Base-by-base conservation (phyloP, 30 jellyfish, hydroid and myxozoan genomes). In the Hydra vulgaris region DNA sequence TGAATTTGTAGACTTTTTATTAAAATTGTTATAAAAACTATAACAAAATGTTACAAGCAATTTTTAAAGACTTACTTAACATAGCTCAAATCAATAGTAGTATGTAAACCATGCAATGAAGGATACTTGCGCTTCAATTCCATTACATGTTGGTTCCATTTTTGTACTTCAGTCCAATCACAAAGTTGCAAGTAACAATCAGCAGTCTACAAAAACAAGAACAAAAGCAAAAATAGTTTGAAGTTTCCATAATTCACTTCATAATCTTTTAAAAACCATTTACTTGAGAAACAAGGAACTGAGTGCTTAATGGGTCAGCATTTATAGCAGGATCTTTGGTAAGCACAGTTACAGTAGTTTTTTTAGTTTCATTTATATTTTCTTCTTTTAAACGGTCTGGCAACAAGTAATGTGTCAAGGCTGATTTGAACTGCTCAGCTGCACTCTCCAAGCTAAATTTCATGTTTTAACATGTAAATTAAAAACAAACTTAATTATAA, bases 151-250 rank as follows among this genome's bases (percentile, higher is more conserved):
- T 86, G 89, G 26, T 90, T 78, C 98, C 98, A 92, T 23, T 73
- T 74, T 54, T 87, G 98, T 23, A 92, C 98, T 17, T 93, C 94
- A 54, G 70, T 86, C 98, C 98, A 92, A 67, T 92, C 98, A 3
- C 98, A 95, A 76, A 92, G 94, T 76, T 92, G 85, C 71, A 92
- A 26, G 56, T 92, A 92, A 81, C 98, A 92, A 66, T 92, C 98
- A 18, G 94, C 67, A 0, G 81, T 88, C 96, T 92, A 67, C 26
- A 70, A 61, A 8, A 71, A 53, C 23, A 74, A 70, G 71, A 66
- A 23, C 8, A 0, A 7, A 15, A 26, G 1, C 0, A 24, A 18
- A 18, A n/a, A 52, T 1, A 17, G 17, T 78, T 17, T 52, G 17
- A 22, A 17, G 27, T 40, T 40, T 40, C 12, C 5, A 40, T n/a